Evolutionary conservation across 2,888 invertebrate species (phyloP), one percentile per base, ranked within the genome.

Genomic region (Dynastes grantii): DNA sequence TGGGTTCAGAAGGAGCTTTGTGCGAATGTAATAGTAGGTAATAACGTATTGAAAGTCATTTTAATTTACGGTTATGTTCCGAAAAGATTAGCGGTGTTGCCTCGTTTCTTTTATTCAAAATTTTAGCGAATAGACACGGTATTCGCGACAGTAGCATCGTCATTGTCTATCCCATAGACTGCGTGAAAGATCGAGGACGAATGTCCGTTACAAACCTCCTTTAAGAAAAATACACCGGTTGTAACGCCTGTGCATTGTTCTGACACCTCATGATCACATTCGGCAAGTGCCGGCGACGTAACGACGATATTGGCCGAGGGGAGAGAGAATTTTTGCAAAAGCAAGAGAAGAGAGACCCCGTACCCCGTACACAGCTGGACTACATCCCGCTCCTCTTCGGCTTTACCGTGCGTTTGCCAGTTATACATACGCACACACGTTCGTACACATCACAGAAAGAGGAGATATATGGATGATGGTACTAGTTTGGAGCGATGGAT

Each of bases 251-350:
- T 81, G 81, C 84, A 85, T 85, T 85, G 85, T 84, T 84, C 84
- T 83, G 83, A 83, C 85, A 86, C 85, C 85, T 86, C 85, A 83
- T 85, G 85, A 86, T 85, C 85, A 85, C 85, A 87, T 87, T 87
- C 84, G 85, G 86, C 87, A 87, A 87, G 87, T 87, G 86, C 85
- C 84, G 78, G 80, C 81, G 78, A 77, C 80, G 83, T 80, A 80
- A 82, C 82, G 82, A 81, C 76, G 79, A 80, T 78, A 81, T 77
- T 65, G 76, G 68, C 78, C 76, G 77, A 81, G 84, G 84, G 84
- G 84, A 78, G 68, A 70, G 75, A 58, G 64, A 55, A 64, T 61
- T 85, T 85, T 84, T 85, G 85, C 83, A 85, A 73, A 73, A 84
- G 84, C 85, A 67, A 78, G 2, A 45, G 68, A 71, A 58, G 8